These are phyloP conservation scores for Rhadina sibilatrix DNA, from an alignment of 2,113 vertebrate genomes.

Conservation along the genomic window DNA sequence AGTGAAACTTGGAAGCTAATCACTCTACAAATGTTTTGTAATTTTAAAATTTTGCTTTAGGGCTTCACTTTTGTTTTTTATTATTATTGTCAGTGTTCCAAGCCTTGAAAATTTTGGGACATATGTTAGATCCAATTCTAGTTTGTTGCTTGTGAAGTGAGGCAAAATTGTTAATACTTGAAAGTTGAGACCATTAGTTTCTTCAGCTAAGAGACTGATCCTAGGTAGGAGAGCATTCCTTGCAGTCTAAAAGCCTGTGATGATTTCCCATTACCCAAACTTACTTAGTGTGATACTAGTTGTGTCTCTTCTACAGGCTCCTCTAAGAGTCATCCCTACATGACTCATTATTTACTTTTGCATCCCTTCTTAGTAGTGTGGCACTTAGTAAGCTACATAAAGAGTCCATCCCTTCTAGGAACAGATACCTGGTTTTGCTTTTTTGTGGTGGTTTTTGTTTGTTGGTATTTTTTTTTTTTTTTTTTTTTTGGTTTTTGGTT, in stretches of 20 bases:
- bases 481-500: no score
- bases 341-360: background rate
- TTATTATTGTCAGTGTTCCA: background rate
- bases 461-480: no score
- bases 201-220: background rate
- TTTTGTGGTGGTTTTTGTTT: background rate
- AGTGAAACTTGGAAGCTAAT: background rate
- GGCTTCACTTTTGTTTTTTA: background rate
- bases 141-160: background rate
- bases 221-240: background rate
- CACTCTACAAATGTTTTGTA: fast-evolving
- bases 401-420: background rate
- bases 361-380: background rate
- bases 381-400: background rate
- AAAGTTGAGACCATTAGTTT: background rate
- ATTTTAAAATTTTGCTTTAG: background rate
- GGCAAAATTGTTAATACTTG: background rate
- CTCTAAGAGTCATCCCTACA: background rate
- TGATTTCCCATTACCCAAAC: background rate
- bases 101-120: background rate
- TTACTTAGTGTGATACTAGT: background rate
- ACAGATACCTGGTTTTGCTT: background rate
- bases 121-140: background rate
- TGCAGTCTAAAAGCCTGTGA: background rate
- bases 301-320: background rate